Conservation (phyloP, 2,888 invertebrate species). For the Dolichopus griseipennis region DNA sequence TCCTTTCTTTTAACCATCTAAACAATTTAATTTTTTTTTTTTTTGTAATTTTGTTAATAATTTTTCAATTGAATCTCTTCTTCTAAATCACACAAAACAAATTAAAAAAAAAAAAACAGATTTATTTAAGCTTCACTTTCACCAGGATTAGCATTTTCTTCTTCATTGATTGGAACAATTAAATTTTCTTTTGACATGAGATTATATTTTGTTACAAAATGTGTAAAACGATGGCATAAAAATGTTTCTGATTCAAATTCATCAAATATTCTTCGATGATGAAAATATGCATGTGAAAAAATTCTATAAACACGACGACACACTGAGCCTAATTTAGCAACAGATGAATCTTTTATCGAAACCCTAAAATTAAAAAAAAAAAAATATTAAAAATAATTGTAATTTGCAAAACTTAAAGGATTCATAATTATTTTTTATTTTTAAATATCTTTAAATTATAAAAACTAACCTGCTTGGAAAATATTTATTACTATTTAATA, state of each 20-base stretch:
- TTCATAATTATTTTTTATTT: no score
- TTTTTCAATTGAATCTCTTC: background rate
- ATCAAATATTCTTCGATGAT: conserved; percentile 93
- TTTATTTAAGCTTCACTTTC: conserved; percentile 48
- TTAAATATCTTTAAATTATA: no score
- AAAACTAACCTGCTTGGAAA: conserved; percentile 86
- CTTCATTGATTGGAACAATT: conserved; percentile 92
- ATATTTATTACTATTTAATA: conserved; percentile 98
- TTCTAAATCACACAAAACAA: background rate
- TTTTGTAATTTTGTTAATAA: conserved; percentile 14
- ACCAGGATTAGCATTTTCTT: conserved; percentile 50
- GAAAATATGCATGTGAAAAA: conserved; percentile 99
- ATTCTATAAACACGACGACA: conserved; percentile 98
- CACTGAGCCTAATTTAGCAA: conserved; percentile 96
- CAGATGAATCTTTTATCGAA: conserved; percentile 97
- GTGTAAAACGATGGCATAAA: conserved; percentile 91
- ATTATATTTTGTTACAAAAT: conserved; percentile 96
- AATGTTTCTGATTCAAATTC: conserved; percentile 95
- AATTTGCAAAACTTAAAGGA: no score
- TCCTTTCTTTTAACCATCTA: background rate
- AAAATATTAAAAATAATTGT: background rate
- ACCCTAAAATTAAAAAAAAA: conserved; percentile 55
- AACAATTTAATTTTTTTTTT: background rate
- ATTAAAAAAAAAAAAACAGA: background rate
- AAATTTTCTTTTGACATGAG: conserved; percentile 97